A percentile compares a stretch with the other conserved stretches of the same genome.
Conservation (phyloP, 2,797 vertebrate genomes). For the Anableps anableps region DNA sequence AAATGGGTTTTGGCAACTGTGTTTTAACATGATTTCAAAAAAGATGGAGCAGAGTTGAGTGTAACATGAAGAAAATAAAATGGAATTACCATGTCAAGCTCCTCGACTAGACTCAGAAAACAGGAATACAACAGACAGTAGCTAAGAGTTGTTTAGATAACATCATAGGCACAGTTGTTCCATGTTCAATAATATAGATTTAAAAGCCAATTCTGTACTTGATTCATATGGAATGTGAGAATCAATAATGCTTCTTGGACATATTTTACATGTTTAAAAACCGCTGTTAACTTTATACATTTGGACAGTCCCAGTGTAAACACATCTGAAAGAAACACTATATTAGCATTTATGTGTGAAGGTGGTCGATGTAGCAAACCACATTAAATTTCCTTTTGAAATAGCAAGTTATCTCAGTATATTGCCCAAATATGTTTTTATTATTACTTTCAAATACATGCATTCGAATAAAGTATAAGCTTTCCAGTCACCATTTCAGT, state of each 20-base stretch:
- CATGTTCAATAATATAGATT: neutral
- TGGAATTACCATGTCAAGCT: neutral
- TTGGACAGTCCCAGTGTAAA: neutral
- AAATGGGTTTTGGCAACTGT: neutral
- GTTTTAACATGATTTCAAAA: neutral
- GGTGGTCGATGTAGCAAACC: neutral
- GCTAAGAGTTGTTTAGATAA: neutral
- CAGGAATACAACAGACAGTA: neutral
- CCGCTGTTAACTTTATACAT: neutral
- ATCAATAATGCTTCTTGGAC: neutral
- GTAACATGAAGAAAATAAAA: neutral
- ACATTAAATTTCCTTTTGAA: neutral
- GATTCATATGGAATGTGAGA: neutral
- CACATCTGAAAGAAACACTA: neutral
- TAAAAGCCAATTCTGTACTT: neutral
- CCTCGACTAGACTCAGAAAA: neutral
- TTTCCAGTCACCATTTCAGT: slow-evolving; percentile 4
- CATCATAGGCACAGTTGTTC: neutral
- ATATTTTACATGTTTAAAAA: neutral
- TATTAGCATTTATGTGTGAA: neutral
- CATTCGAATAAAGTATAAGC: slow-evolving; percentile 20
- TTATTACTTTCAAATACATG: neutral
- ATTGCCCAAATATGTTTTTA: neutral
- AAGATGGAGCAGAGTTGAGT: neutral
- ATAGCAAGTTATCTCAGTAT: neutral